Evolutionary conservation across 1,140 invertebrate species (phyloP).

Genomic region (Pteromalus puparum): DNA sequence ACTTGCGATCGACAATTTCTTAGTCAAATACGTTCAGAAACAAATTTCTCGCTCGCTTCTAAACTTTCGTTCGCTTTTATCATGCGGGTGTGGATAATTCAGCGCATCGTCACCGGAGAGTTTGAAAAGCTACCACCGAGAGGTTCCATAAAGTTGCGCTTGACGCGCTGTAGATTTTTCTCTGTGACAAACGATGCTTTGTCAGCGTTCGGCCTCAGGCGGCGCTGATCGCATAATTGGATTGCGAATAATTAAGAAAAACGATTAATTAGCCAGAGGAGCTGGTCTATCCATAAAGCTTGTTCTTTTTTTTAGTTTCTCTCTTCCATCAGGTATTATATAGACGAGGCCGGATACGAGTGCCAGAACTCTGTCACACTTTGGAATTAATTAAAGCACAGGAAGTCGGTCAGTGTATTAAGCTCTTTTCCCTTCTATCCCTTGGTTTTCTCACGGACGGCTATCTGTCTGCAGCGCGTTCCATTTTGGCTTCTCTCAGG

Average conservation of each 20-base stretch:
- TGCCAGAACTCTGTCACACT: slow-evolving; percentile 24
- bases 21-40: too few relatives aligned
- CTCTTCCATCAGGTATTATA: slow-evolving; percentile 10
- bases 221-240: slow-evolving; percentile 24
- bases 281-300: not conserved
- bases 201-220: not conserved
- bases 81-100: too few relatives aligned
- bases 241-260: slow-evolving; percentile 40
- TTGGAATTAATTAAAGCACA: slow-evolving; percentile 53
- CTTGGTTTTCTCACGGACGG: too few relatives aligned
- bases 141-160: not conserved
- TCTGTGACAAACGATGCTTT: slow-evolving; percentile 12
- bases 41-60: too few relatives aligned
- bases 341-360: not conserved
- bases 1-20: too few relatives aligned
- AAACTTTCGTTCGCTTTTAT: too few relatives aligned
- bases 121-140: not conserved
- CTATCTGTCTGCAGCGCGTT: not conserved
- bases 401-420: slow-evolving; percentile 35
- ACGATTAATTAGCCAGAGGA: slow-evolving; percentile 22
- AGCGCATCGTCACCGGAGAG: not conserved
- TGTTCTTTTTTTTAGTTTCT: not conserved
- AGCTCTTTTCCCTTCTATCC: not conserved
- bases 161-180: not conserved
- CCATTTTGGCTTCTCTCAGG: not conserved